Evolutionary conservation across 2,797 vertebrate genomes (phyloP).

Genomic region (Pangasius macronema): DNA sequence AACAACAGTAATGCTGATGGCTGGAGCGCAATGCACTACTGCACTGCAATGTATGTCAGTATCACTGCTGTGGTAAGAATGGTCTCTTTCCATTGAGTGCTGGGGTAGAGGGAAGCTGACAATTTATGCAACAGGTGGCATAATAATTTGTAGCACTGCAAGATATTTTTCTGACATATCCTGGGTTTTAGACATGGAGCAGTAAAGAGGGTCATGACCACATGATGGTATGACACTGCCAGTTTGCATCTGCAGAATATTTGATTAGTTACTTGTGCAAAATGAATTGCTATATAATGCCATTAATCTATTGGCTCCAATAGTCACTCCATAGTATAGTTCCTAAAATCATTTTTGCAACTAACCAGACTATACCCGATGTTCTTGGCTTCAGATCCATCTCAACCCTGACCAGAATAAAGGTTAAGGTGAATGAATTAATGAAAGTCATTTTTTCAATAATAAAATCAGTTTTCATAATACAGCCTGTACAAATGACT

Average conservation of each 20-base stretch:
- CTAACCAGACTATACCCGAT: not conserved
- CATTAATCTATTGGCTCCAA: not conserved
- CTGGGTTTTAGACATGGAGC: not conserved
- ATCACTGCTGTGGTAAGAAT: not conserved
- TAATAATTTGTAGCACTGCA: not conserved
- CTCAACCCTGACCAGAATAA: not conserved
- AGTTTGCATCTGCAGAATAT: not conserved
- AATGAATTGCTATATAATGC: not conserved
- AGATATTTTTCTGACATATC: not conserved
- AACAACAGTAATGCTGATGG: not conserved
- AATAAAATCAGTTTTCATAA: too few species aligned
- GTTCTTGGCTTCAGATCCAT: not conserved
- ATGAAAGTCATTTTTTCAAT: not conserved
- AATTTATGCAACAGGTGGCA: not conserved
- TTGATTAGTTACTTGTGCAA: not conserved
- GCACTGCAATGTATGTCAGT: not conserved
- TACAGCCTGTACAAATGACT: not conserved
- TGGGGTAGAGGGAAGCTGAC: not conserved
- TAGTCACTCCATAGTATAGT: not conserved
- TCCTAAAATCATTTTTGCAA: not conserved
- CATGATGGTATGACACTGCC: not conserved
- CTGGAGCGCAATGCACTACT: not conserved
- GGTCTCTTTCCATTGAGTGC: not conserved
- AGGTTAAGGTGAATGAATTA: not conserved
- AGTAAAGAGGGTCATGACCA: not conserved